Percentiles rank a stretch among this genome's conserved stretches.
phyloP scores from a whole-genome alignment of 2,888 invertebrate species.

The Rambutsinella grinnellia region DNA sequence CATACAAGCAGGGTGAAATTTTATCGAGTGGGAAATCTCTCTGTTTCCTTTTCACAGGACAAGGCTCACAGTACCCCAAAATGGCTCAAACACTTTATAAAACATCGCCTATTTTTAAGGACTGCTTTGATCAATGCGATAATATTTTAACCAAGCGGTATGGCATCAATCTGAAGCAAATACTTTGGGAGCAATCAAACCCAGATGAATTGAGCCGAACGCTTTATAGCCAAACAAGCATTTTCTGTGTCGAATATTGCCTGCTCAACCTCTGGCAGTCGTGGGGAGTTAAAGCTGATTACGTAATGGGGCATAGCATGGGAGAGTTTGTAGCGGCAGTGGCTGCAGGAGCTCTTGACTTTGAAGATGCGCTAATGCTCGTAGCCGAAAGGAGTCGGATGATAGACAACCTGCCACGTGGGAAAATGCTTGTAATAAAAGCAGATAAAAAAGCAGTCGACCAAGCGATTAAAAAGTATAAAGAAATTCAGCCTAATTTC shows the following conservation, averaged over 20 bases:
- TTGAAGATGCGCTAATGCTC: slow-evolving; percentile 50
- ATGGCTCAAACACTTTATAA: slow-evolving; percentile 45
- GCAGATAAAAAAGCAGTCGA: slow-evolving; percentile 21
- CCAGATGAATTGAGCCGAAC: slow-evolving; percentile 8
- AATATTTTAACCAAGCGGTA: slow-evolving; percentile 11
- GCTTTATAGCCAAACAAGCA: slow-evolving; percentile 17
- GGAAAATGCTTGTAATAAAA: slow-evolving; percentile 56
- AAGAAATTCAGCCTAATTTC: not conserved
- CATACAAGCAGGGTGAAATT: slow-evolving; percentile 14
- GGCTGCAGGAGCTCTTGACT: slow-evolving; percentile 31
- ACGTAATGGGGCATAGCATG: slow-evolving; percentile 54
- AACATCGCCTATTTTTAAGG: slow-evolving; percentile 37
- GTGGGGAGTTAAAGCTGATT: slow-evolving; percentile 48
- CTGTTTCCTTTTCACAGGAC: slow-evolving; percentile 47
- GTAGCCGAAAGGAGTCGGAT: slow-evolving; percentile 53
- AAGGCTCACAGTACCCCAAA: slow-evolving; percentile 47
- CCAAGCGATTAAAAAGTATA: not conserved
- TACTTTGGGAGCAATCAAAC: slow-evolving; percentile 14
- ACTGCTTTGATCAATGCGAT: slow-evolving; percentile 42
- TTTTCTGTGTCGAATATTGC: slow-evolving; percentile 39
- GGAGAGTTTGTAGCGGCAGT: slow-evolving; percentile 59
- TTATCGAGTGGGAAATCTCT: not conserved
- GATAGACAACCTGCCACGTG: slow-evolving; percentile 47
- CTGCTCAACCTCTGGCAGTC: slow-evolving; percentile 46
- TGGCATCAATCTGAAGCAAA: slow-evolving; percentile 9